Base-by-base conservation (phyloP, 2,797 vertebrate species). In the Petrocephalus sullivani region DNA sequence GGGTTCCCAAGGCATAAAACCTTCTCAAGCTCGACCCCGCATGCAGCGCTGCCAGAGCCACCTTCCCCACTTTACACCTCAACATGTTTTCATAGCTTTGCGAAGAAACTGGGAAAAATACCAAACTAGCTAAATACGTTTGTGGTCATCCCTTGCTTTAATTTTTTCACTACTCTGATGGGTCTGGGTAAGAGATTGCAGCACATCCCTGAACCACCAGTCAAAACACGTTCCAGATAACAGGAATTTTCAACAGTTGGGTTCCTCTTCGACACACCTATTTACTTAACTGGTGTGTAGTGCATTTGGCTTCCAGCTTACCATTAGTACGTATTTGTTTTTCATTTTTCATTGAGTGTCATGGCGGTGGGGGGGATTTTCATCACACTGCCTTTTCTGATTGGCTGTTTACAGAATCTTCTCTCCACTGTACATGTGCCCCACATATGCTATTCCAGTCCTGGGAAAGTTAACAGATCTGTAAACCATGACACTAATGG, bases 391-490 rank as follows among this genome's bases (percentile, higher is more conserved):
- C 19, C 19, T 78, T 46, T 78, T 46, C 71, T 78, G 37, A 78
- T 49, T 78, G 71, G 37, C 64, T 71, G 64, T 37, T 37, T 37
- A 49, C 71, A 78, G 37, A 78, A 78, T 19, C 16, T 49, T 78
- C 37, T 78, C 33, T 9, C 41, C 19, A 19, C 19, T 4, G 41
- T 78, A 78, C 71, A 78, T 78, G 16, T 19, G 41, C 37, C 71
- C 41, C 37, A n/a, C 71, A 78, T 5, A 46, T 78, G 33, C 37
- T 9, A 16, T 78, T 67, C 28, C 33, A 28, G 28, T 14, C 64
- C 33, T 78, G 71, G 71, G 71, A 49, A 78, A 78, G 37, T 78
- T 78, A 49, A 78, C 71, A 78, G 71, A 78, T 78, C 41, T 46
- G n/a, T 41, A 78, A 19, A 41, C 19, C 71, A 46, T 78, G 71